These are phyloP conservation scores for Orchestia grillus DNA, from an alignment of 1,140 invertebrate species.

Conservation along the genomic window DNA sequence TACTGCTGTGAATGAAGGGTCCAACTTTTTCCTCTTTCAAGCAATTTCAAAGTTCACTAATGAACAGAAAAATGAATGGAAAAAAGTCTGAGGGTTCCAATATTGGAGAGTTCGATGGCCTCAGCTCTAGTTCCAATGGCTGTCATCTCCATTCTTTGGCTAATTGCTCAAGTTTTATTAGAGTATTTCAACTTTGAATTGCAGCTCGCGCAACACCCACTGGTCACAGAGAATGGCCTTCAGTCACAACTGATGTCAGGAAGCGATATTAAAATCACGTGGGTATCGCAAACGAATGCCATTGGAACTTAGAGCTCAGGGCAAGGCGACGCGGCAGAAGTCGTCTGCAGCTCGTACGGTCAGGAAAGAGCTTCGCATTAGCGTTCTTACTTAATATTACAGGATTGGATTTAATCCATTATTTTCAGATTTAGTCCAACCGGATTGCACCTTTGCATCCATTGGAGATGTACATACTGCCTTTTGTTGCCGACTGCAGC, in stretches of 20 bases:
- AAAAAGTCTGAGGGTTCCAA: not conserved
- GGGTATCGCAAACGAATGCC: not conserved
- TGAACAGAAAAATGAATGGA: not conserved
- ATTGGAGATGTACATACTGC: no score
- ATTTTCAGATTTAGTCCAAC: no score
- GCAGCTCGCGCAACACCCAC: not conserved
- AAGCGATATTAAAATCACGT: not conserved
- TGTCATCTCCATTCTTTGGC: not conserved
- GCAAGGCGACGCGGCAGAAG: not conserved
- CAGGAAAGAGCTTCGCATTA: no score
- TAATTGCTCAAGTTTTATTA: not conserved
- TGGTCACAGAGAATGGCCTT: not conserved
- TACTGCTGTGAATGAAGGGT: not conserved
- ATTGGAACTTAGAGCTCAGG: not conserved
- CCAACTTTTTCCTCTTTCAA: not conserved
- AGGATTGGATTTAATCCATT: no score
- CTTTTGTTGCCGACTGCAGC: no score
- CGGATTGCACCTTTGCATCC: no score
- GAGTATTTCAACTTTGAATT: not conserved
- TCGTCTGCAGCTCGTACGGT: not conserved
- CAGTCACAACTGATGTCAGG: not conserved
- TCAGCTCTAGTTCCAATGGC: not conserved
- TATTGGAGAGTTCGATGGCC: not conserved
- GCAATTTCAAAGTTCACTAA: not conserved
- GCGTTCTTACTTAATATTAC: no score